Evolutionary conservation across 23 tunicate species (phyloP).

Genomic region (Botrylloides violaceus): DNA sequence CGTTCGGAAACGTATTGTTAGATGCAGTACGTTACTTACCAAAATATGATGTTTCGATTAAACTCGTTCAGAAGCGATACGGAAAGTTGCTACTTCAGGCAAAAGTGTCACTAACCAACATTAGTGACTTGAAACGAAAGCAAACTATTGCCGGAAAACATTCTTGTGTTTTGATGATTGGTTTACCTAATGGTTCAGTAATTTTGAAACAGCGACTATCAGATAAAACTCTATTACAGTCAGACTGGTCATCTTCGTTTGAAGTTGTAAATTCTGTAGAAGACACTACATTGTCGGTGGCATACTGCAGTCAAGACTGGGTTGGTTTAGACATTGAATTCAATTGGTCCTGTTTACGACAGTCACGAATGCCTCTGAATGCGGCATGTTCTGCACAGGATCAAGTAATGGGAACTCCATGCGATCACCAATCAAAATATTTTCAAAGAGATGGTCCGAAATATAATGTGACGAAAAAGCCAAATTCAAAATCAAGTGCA

Average conservation of each 20-base stretch:
- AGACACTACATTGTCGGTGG: neutral
- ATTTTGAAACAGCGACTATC: neutral
- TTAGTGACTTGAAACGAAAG: constrained; percentile 3
- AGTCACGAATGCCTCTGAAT: neutral
- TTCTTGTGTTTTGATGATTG: constrained; percentile 8
- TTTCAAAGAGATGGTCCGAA: too few species aligned
- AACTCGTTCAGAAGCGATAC: constrained; percentile 27
- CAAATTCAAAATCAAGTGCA: neutral
- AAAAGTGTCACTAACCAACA: neutral
- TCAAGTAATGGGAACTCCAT: too few species aligned
- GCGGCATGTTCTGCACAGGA: neutral
- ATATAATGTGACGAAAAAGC: too few species aligned
- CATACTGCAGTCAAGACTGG: constrained; percentile 17
- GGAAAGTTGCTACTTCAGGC: neutral
- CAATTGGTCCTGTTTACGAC: constrained; percentile 7
- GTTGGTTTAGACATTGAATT: constrained; percentile 81
- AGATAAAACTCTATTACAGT: neutral
- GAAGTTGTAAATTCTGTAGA: neutral
- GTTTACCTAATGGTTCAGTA: neutral
- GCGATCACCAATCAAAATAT: too few species aligned
- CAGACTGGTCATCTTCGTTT: constrained; percentile 7
- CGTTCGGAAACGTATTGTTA: constrained; percentile 58
- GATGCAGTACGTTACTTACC: constrained; percentile 45
- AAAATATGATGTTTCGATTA: constrained; percentile 47
- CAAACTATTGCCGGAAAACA: constrained; percentile 8